phyloP scores from a whole-genome alignment of 2,888 invertebrate species.

The Tinea pellionella region DNA sequence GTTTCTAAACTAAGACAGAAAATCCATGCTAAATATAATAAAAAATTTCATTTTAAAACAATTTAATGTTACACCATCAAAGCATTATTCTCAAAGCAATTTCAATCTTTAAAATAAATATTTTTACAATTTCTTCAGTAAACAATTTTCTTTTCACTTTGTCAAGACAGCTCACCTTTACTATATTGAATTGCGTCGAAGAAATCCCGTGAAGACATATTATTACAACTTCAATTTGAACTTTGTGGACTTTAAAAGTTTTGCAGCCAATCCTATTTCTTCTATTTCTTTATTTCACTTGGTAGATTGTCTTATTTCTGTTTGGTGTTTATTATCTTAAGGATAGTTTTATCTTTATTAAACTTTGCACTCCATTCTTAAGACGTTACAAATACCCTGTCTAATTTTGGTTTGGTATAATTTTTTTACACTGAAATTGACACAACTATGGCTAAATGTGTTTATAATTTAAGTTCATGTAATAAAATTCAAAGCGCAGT shows the following conservation, averaged over 20 bases:
- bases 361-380: background rate
- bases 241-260: background rate
- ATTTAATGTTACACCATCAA: no score
- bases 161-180: background rate
- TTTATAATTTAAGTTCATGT: no score
- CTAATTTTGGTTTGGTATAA: no score
- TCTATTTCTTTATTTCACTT: background rate
- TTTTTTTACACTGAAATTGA: no score
- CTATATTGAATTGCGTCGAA: background rate
- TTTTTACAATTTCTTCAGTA: background rate
- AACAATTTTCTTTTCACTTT: background rate
- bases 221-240: background rate
- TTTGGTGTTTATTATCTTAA: background rate
- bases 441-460: no score
- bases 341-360: background rate
- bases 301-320: background rate
- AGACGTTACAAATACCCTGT: no score
- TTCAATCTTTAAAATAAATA: no score
- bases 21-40: no score
- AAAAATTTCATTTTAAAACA: no score
- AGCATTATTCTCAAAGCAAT: no score
- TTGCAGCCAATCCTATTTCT: background rate
- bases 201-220: constrained; percentile 1
- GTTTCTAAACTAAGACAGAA: no score
- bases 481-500: no score